These are phyloP conservation scores for Chrysomallon squamiferum DNA, from an alignment of 1,140 invertebrate species.

Conservation along the genomic window DNA sequence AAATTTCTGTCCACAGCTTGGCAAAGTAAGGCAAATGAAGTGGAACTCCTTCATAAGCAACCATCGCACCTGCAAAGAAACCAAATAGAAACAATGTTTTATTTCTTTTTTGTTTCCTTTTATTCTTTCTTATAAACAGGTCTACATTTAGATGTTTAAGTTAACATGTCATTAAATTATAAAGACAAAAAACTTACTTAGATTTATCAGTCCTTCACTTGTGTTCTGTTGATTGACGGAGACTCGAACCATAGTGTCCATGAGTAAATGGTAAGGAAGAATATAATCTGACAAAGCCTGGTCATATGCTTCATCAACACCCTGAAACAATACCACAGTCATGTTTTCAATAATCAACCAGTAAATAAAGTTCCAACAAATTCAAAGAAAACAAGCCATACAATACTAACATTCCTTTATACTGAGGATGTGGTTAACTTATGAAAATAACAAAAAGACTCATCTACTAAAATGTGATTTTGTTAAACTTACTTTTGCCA, in stretches of 20 bases:
- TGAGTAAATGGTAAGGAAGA: slow-evolving; percentile 80
- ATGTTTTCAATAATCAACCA: no score
- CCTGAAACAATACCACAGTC: slow-evolving; percentile 65
- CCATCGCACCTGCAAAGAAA: slow-evolving; percentile 70
- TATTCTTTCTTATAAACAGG: no score
- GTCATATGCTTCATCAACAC: slow-evolving; percentile 82
- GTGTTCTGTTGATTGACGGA: slow-evolving; percentile 83
- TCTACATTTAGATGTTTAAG: no score
- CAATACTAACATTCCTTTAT: no score
- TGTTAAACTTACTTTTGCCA: slow-evolving; percentile 68
- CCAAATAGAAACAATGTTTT: slow-evolving; percentile 66
- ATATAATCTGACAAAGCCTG: slow-evolving; percentile 79
- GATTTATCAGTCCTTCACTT: slow-evolving; percentile 78
- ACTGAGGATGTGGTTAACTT: no score
- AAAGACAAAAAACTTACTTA: no score
- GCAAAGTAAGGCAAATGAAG: slow-evolving; percentile 84
- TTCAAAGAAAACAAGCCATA: no score
- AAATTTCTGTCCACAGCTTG: slow-evolving; percentile 80
- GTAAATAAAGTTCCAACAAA: no score
- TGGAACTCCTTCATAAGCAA: slow-evolving; percentile 85
- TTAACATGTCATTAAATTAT: no score
- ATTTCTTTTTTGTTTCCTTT: slow-evolving; percentile 79
- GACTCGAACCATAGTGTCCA: slow-evolving; percentile 87
- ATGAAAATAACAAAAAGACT: no score
- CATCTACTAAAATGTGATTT: no score